A percentile compares a stretch with the other conserved stretches of the same genome.
phyloP scores from a whole-genome alignment of 2,797 vertebrate genomes.

The Helostoma temminkii region DNA sequence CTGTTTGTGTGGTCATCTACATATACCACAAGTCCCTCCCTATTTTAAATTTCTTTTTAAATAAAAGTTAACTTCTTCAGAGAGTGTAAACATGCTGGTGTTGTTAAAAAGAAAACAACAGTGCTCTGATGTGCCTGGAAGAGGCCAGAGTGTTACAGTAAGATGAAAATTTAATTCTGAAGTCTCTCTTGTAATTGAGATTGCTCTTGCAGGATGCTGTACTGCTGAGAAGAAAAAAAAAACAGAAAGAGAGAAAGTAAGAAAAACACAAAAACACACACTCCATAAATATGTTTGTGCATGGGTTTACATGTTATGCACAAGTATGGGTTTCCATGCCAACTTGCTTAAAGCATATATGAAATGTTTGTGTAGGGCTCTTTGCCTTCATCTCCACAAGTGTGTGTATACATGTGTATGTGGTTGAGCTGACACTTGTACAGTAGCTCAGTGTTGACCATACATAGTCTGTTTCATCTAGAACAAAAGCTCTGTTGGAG shows the following conservation, averaged over 20 bases:
- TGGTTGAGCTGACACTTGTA: slow-evolving; percentile 70
- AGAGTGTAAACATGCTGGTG: slow-evolving; percentile 58
- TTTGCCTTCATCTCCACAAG: slow-evolving; percentile 57
- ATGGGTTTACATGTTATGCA: slow-evolving; percentile 61
- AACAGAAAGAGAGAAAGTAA: slow-evolving; percentile 9
- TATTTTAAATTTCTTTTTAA: slow-evolving; percentile 69
- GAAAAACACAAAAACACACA: not conserved
- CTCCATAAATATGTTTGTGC: slow-evolving; percentile 47
- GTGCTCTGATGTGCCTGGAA: slow-evolving; percentile 63
- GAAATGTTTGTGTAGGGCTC: slow-evolving; percentile 42
- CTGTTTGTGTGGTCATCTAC: slow-evolving; percentile 47
- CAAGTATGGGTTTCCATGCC: slow-evolving; percentile 48
- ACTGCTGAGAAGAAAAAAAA: slow-evolving; percentile 35
- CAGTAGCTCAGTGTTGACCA: slow-evolving; percentile 79
- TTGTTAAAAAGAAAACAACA: slow-evolving; percentile 69
- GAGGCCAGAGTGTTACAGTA: slow-evolving; percentile 59
- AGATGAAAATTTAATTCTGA: slow-evolving; percentile 77
- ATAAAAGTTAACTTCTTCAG: slow-evolving; percentile 71
- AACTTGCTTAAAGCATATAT: slow-evolving; percentile 32
- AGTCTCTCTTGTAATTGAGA: slow-evolving; percentile 74
- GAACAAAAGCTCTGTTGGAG: slow-evolving; percentile 86
- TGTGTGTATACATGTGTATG: slow-evolving; percentile 28
- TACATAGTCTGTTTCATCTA: slow-evolving; percentile 89
- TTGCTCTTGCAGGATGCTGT: slow-evolving; percentile 67
- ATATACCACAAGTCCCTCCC: slow-evolving; percentile 52